Evolutionary conservation across 2,113 vertebrate genomes (phyloP), one percentile per base, ranked within the genome.

Genomic region (Neolamprologus variostigma): DNA sequence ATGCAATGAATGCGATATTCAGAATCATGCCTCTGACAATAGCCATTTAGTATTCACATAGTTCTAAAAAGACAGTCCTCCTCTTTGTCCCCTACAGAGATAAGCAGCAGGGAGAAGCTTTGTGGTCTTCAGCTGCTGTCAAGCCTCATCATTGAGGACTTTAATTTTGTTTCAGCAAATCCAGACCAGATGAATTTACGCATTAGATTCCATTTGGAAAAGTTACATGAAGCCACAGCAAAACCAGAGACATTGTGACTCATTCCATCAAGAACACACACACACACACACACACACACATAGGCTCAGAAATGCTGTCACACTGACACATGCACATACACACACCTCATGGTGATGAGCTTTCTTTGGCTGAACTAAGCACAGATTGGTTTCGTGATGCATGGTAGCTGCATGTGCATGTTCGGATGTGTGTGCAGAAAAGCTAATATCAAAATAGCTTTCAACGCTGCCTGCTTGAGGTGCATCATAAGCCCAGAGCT

Each of bases 321-420:
- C 89, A 88, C 81, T 79, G 53, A 50, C 83, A 81, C 86, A 13
- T 78, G 17, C 73, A 78, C 73, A 51, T 78, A 51, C 88, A 88
- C 84, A 85, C 86, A 28, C 79, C 59, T 81, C 87, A 78, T 68
- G 84, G 78, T 63, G 81, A 76, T 81, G 73, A 90, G 85, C 59
- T 86, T 68, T 92, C 81, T 82, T 40, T 83, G 86, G 83, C 81
- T 93, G 92, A 94, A 71, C 88, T 85, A 89, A 90, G 86, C 86
- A 89, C 89, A 92, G 89, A 91, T 87, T 83, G 87, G 73, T 87
- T 61, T 50, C 55, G 26, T 89, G 86, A 91, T 82, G 88, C 82
- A 86, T 92, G 89, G 21, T 68, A 84, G 26, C 80, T 82, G 50
- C 78, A 63, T 78, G 57, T 55, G 19, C 73, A 78, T 13, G 45